Evolutionary conservation across 2,113 vertebrate species (phyloP).

Genomic region (Nesoenas mayeri): DNA sequence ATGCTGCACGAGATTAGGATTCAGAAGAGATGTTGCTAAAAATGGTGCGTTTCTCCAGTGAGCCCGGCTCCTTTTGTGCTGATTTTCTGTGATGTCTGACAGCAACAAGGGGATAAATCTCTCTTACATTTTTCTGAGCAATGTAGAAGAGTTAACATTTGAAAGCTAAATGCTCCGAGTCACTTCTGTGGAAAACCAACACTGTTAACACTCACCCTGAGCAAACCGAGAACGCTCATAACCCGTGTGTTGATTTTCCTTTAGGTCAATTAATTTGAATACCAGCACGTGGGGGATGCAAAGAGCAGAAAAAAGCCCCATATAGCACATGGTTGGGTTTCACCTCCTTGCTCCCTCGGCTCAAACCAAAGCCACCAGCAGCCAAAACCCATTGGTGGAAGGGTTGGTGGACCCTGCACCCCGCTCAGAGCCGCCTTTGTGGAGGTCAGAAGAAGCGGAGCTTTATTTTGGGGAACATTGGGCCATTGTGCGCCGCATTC

Average conservation of each 20-base stretch:
- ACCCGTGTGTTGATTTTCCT: neutral
- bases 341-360: neutral
- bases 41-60: neutral
- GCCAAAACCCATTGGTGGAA: neutral
- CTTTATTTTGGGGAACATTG: constrained; percentile 76
- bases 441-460: constrained; percentile 59
- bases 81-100: neutral
- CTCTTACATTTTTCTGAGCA: neutral
- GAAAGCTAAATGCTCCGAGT: neutral
- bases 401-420: neutral
- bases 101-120: neutral
- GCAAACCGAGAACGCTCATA: neutral
- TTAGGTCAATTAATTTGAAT: neutral
- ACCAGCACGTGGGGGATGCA: neutral
- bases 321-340: neutral
- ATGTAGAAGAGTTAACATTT: neutral
- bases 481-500: constrained; percentile 74
- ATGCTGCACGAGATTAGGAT: neutral
- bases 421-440: constrained; percentile 62
- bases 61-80: neutral
- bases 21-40: neutral
- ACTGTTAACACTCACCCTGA: neutral
- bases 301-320: neutral
- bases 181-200: neutral
- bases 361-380: neutral